phyloP scores from a whole-genome alignment of 2,888 invertebrate genomes.

The Xanthia togata region DNA sequence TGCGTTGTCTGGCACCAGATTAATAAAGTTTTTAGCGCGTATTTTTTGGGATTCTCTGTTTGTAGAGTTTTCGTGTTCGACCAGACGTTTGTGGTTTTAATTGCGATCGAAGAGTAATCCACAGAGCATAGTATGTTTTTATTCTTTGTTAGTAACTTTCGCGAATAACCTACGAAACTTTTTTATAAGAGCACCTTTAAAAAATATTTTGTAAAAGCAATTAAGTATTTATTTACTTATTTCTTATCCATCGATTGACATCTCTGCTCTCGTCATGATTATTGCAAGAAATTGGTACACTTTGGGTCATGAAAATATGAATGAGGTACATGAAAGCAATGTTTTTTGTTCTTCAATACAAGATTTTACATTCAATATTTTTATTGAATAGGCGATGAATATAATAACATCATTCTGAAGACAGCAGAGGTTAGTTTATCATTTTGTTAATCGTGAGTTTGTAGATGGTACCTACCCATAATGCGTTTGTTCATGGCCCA shows the following conservation, averaged over 20 bases:
- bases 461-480: not conserved
- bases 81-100: constrained; percentile 14
- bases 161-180: not conserved
- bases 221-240: not conserved
- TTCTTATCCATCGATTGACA: no score
- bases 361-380: not conserved
- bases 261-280: not conserved
- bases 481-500: no score
- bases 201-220: not conserved
- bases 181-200: not conserved
- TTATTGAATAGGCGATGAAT: not conserved
- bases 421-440: not conserved
- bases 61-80: constrained; percentile 6
- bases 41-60: constrained; percentile 7
- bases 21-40: constrained; percentile 27
- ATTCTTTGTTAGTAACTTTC: not conserved
- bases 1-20: constrained; percentile 8
- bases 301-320: not conserved
- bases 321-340: not conserved
- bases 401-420: not conserved
- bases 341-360: not conserved
- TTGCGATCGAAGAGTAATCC: not conserved
- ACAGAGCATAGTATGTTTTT: not conserved
- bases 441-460: not conserved
- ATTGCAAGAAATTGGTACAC: no score